Conservation (phyloP, 2,888 invertebrate genomes). For the Cancer borealis region DNA sequence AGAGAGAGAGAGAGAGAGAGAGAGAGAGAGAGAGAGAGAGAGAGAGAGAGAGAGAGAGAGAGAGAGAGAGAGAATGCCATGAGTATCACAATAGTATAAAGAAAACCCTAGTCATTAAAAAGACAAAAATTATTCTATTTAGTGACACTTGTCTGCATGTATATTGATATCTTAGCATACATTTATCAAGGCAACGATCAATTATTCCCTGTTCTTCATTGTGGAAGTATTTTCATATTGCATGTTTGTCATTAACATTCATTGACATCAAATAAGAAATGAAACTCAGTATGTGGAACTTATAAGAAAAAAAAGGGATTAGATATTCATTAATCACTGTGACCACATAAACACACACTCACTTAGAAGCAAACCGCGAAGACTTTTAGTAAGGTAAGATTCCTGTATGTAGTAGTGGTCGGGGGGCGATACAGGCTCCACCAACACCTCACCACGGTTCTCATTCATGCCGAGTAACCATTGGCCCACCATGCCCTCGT, state of each 20-base stretch:
- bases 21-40: slow-evolving; percentile 58
- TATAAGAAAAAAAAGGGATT: not conserved
- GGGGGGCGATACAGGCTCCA: slow-evolving; percentile 59
- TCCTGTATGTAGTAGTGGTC: slow-evolving; percentile 70
- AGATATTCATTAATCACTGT: not conserved
- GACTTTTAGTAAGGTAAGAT: slow-evolving; percentile 63
- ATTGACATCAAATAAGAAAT: not conserved
- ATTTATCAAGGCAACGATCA: not conserved
- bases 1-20: slow-evolving; percentile 47
- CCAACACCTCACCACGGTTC: slow-evolving; percentile 70
- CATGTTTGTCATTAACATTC: not conserved
- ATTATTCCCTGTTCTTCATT: not conserved
- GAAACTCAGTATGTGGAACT: not conserved
- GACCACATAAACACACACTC: slow-evolving; percentile 3
- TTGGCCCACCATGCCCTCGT: slow-evolving; percentile 82
- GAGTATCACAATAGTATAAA: no score
- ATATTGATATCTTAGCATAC: not conserved
- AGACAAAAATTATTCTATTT: no score
- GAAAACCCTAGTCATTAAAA: no score
- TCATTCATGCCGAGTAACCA: slow-evolving; percentile 70
- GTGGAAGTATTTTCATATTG: not conserved
- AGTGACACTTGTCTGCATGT: no score
- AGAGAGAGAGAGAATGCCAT: no score
- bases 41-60: no score
- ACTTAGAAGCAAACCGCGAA: slow-evolving; percentile 63